A percentile compares a stretch with the other conserved stretches of the same genome.
Evolutionary conservation across 92 coral and sea anemone genomes (phyloP).

Genomic region (Palythoa grandiflora): DNA sequence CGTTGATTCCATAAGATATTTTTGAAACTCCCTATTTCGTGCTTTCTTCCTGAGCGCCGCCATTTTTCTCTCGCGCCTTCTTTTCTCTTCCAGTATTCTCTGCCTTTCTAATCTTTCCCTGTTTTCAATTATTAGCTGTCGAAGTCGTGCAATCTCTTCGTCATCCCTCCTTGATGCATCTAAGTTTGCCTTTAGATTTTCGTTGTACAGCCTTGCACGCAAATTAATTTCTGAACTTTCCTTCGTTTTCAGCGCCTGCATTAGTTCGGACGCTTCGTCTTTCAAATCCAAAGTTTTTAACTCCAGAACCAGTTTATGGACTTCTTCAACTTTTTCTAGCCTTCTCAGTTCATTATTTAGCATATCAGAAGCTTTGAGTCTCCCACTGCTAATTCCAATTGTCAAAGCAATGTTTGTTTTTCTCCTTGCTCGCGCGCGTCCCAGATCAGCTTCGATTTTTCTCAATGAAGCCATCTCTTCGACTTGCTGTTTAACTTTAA

Average conservation of each 20-base stretch:
- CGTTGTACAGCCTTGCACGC: constrained; percentile 63
- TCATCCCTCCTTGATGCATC: constrained; percentile 65
- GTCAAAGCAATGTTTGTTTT: constrained; percentile 45
- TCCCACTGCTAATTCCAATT: constrained; percentile 43
- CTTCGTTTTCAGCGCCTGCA: constrained; percentile 59
- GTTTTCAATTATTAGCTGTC: constrained; percentile 66
- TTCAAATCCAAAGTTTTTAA: constrained; percentile 64
- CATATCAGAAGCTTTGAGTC: constrained; percentile 44
- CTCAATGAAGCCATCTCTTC: constrained; percentile 75
- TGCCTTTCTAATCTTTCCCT: constrained; percentile 67
- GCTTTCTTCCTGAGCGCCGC: constrained; percentile 78
- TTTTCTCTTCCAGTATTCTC: constrained; percentile 71
- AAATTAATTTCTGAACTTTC: constrained; percentile 67
- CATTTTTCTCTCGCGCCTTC: constrained; percentile 67
- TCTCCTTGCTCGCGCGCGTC: constrained; percentile 80
- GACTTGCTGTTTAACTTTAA: constrained; percentile 39
- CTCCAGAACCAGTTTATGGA: constrained; percentile 73
- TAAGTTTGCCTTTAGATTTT: constrained; percentile 62
- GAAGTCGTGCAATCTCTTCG: constrained; percentile 60
- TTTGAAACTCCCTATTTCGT: constrained; percentile 62
- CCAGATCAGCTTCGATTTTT: constrained; percentile 77
- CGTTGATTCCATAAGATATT: constrained; percentile 43
- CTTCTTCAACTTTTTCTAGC: constrained; percentile 78
- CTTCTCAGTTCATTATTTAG: constrained; percentile 73
- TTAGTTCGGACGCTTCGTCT: constrained; percentile 60